These are phyloP conservation scores for Macaca mulatta DNA, from an alignment of 2,113 vertebrate genomes.

Conservation along the genomic window DNA sequence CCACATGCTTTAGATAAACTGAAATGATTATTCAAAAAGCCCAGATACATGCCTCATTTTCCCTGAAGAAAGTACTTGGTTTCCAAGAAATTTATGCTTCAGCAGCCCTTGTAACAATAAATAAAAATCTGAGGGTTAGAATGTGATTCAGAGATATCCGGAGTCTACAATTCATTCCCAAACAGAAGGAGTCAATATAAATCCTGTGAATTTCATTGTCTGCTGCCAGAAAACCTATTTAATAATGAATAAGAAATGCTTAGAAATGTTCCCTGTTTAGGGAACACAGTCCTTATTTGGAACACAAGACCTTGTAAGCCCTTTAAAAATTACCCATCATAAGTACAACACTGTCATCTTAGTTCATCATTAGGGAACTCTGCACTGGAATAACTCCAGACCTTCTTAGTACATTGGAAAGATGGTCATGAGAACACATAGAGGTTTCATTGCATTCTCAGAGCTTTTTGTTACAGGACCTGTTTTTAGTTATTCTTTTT, in stretches of 20 bases:
- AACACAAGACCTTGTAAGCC: conserved; percentile 58
- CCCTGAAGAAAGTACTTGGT: conserved; percentile 31
- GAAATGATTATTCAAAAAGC: neutral
- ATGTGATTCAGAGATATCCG: conserved; percentile 73
- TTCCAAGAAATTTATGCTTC: conserved; percentile 61
- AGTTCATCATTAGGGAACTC: conserved; percentile 11
- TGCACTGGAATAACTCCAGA: neutral
- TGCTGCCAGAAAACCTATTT: conserved; percentile 73
- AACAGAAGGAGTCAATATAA: conserved; percentile 74
- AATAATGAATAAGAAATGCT: conserved; percentile 79
- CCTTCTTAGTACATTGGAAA: neutral
- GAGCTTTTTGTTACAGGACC: neutral
- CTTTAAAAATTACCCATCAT: neutral
- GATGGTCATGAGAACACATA: neutral
- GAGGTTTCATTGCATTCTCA: conserved; percentile 37
- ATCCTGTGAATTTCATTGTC: conserved; percentile 78
- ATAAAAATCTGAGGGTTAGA: conserved; percentile 65
- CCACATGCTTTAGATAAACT: neutral
- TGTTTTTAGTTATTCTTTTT: conserved; percentile 66
- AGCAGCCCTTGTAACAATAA: conserved; percentile 64
- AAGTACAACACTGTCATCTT: conserved; percentile 24
- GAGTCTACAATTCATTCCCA: conserved; percentile 74
- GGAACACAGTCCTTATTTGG: conserved; percentile 37
- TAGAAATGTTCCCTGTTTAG: conserved; percentile 66
- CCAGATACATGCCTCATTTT: conserved; percentile 15